These are phyloP conservation scores for Pipistrellus pipistrellus DNA, from an alignment of 2,797 vertebrate species.

Conservation along the genomic window DNA sequence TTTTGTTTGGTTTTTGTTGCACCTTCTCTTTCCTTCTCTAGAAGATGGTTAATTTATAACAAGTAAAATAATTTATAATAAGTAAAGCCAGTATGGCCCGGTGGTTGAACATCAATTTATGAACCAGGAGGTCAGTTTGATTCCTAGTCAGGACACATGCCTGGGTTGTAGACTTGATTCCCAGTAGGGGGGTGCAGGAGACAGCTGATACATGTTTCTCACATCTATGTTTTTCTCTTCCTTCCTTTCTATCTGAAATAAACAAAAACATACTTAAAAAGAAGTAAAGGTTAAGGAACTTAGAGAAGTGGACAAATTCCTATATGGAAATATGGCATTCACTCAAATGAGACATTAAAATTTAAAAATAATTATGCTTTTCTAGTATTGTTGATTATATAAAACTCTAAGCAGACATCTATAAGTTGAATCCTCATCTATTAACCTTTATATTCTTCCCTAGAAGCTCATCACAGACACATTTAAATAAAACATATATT, in stretches of 20 bases:
- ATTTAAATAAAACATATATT: constrained; percentile 69
- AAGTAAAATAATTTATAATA: neutral
- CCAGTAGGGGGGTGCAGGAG: too few relatives aligned
- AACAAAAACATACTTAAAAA: neutral
- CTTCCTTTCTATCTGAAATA: too few relatives aligned
- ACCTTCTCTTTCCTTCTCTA: constrained; percentile 41
- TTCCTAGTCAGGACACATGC: too few relatives aligned
- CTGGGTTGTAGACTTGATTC: too few relatives aligned
- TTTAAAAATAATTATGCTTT: constrained; percentile 65
- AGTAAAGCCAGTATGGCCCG: too few relatives aligned
- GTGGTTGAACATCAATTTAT: too few relatives aligned
- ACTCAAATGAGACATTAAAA: constrained; percentile 34
- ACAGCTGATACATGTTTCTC: too few relatives aligned
- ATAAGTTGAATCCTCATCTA: constrained; percentile 29
- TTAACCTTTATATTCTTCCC: constrained; percentile 53
- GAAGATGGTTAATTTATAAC: constrained; percentile 30
- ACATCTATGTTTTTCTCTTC: too few relatives aligned
- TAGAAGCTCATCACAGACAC: neutral
- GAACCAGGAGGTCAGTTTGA: too few relatives aligned
- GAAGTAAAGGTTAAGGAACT: constrained; percentile 54
- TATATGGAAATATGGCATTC: constrained; percentile 20
- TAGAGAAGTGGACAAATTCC: constrained; percentile 40
- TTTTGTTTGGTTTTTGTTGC: neutral
- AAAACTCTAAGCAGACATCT: constrained; percentile 44
- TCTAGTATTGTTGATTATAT: constrained; percentile 13